Evolutionary conservation across 2,888 invertebrate species (phyloP), one percentile per base, ranked within the genome.

Genomic region (Ctena decussata): DNA sequence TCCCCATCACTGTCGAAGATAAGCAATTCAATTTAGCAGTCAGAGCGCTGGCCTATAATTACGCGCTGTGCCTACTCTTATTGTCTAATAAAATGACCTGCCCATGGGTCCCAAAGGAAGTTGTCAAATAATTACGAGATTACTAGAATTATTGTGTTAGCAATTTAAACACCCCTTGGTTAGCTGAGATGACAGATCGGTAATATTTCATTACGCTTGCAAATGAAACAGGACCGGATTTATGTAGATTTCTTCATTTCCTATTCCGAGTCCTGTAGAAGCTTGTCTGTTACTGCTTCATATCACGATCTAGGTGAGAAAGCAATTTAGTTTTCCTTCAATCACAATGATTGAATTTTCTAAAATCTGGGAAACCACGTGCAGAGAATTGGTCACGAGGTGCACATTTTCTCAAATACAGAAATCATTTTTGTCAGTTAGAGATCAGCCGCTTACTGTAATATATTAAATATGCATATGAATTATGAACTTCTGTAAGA

Each of bases 321-420:
- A 85, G 73, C 85, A 91, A 91, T 91, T 86, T 87, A 80, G 80
- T 78, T 78, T 81, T 81, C 82, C 79, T 83, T 88, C 91, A 86
- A 91, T 91, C 89, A 88, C 81, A 76, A 77, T 83, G 86, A 89
- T 89, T 87, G 87, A 83, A 85, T 87, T 82, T 80, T 72, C 73
- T 74, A 73, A 80, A 87, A 87, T 87, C 83, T 80, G 83, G 32
- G 65, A 35, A 35, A 65, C 35, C 65, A 65, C 65, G 65, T 65
- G 65, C 65, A 82, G 41, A 65, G n/a, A n/a, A 65, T 65, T 32
- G 65, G 30, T 35, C 65, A 76, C 32, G 65, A 65, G 65, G 65
- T 65, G 65, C 65, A 65, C 5, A 6, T 35, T 65, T 65, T 65
- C 65, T 32, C 65, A 21, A 65, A 65, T 65, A 65, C 6, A 65